Conservation (phyloP, 2,888 invertebrate species). For the Clistopyga incitator region DNA sequence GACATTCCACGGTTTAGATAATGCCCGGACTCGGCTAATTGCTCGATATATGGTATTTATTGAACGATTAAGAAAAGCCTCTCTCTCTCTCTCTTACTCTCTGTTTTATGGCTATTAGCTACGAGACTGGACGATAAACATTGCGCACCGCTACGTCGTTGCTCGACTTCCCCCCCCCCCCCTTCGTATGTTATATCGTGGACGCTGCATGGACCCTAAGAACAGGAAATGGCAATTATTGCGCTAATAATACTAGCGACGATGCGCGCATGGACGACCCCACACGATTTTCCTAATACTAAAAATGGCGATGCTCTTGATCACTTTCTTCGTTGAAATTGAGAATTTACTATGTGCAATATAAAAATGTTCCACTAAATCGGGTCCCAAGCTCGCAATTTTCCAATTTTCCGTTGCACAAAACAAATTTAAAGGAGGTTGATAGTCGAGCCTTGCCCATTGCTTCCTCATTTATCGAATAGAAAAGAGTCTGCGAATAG, state of each 20-base stretch:
- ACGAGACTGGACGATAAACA: slow-evolving; percentile 1
- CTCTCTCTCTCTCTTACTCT: slow-evolving; percentile 2
- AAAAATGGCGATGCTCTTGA: no score
- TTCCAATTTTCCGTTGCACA: no score
- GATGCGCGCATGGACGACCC: no score
- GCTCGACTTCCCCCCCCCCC: slow-evolving; percentile 9
- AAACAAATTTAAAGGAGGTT: no score
- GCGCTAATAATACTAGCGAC: slow-evolving; percentile 32
- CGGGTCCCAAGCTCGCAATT: no score
- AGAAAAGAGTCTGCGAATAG: no score
- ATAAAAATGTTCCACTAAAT: no score
- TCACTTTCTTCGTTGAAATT: no score
- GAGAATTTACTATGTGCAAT: no score
- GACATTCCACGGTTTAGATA: slow-evolving; percentile 8
- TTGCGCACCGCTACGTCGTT: slow-evolving; percentile 3
- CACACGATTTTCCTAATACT: no score
- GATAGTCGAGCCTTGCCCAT: no score
- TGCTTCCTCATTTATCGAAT: no score
- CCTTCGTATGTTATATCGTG: neutral
- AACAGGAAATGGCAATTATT: slow-evolving; percentile 58
- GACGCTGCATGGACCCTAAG: slow-evolving; percentile 21
- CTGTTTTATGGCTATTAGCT: slow-evolving; percentile 11
- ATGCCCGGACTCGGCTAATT: slow-evolving; percentile 26
- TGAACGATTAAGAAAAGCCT: slow-evolving; percentile 24
- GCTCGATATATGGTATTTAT: slow-evolving; percentile 19